Evolutionary conservation across 1,140 invertebrate species (phyloP), one percentile per base, ranked within the genome.

Genomic region (Philotrypesis tridentata): DNA sequence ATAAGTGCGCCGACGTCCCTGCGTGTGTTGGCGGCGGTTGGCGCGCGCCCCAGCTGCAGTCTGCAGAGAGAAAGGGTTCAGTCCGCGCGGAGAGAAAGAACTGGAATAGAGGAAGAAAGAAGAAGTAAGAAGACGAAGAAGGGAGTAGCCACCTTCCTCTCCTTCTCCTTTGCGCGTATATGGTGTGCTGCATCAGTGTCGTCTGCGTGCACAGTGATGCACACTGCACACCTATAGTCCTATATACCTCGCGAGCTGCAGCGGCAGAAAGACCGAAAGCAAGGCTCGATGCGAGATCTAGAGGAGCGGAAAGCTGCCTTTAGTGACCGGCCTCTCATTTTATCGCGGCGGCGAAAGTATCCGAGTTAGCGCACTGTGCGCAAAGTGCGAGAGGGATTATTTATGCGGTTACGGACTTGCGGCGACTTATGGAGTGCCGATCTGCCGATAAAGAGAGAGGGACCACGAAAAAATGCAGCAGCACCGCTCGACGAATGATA

Each of bases 331-430:
- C 29, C 29, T 11, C 60, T 79, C 23, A 17, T 43, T 71, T 79
- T 27, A 60, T 70, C 67, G 40, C 48, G 43, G 0, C 29, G 33
- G n/a, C n/a, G n/a, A 31, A 27, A 48, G 67, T 29, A 33, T 33
- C 67, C 68, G 67, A 55, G 77, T 79, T 79, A 71, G 77, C 48
- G 77, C 77, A 71, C 21, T 71, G 55, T 63, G 40, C 31, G n/a
- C n/a, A 60, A 79, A 79, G 65, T 48, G 40, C 78, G 33, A 61
- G 55, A 60, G 70, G 68, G 68, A 63, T 72, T 72, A 79, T 72
- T 79, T 72, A 72, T 40, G 68, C 48, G n/a, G n/a, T n/a, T n/a
- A n/a, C n/a, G n/a, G n/a, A n/a, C n/a, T n/a, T n/a, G n/a, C n/a
- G n/a, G n/a, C n/a, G n/a, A n/a, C n/a, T 71, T 72, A 29, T n/a